A percentile compares a stretch with the other conserved stretches of the same genome.
These are phyloP conservation scores for Champsocephalus esox DNA, from an alignment of 2,797 vertebrate species.

Conservation along the genomic window DNA sequence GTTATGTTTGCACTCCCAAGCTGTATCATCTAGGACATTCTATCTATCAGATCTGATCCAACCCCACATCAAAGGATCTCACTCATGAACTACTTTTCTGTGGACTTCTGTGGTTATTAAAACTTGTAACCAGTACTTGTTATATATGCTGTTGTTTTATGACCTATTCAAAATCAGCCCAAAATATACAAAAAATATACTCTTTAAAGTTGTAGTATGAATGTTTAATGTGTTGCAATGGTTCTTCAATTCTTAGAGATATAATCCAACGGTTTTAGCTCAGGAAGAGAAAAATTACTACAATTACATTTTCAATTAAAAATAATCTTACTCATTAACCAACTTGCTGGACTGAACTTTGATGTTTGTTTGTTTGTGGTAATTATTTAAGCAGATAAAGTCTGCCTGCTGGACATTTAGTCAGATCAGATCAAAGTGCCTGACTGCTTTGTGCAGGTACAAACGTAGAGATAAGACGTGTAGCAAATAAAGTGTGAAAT, in stretches of 20 bases:
- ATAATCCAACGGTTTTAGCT: slow-evolving; percentile 54
- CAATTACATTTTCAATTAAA: slow-evolving; percentile 73
- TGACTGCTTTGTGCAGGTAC: slow-evolving; percentile 47
- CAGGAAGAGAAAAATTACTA: slow-evolving; percentile 56
- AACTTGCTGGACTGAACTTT: slow-evolving; percentile 52
- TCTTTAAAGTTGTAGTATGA: neutral
- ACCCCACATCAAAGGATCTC: slow-evolving; percentile 17
- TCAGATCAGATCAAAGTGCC: slow-evolving; percentile 63
- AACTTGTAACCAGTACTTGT: neutral
- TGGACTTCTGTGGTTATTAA: neutral
- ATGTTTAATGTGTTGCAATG: slow-evolving; percentile 4
- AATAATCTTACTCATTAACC: slow-evolving; percentile 60
- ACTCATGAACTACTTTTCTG: neutral
- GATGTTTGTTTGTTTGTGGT: slow-evolving; percentile 59
- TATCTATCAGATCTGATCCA: slow-evolving; percentile 21
- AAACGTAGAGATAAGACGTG: slow-evolving; percentile 61
- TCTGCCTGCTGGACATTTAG: slow-evolving; percentile 44
- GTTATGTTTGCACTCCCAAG: neutral
- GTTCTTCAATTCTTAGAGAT: slow-evolving; percentile 33
- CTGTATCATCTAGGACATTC: neutral
- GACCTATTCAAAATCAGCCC: neutral
- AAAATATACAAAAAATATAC: neutral
- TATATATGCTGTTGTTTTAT: neutral
- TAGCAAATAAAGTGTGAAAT: slow-evolving; percentile 29
- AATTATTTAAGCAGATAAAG: slow-evolving; percentile 50